phyloP scores from a whole-genome alignment of 2,888 invertebrate species.

The Hybos culiciformis region DNA sequence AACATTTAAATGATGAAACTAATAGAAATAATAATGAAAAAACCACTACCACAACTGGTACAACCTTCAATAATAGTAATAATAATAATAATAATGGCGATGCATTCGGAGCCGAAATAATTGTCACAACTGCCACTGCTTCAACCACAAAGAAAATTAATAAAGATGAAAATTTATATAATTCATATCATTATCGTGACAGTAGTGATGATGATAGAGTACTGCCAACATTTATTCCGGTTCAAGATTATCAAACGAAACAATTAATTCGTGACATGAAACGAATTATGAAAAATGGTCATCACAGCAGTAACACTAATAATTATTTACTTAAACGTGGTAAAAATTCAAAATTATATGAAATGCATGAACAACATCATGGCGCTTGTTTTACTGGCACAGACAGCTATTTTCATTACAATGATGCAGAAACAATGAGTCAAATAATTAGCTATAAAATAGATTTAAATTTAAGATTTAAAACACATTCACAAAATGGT shows the following conservation, averaged over 20 bases:
- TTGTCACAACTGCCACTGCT: constrained; percentile 26
- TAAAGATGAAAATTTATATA: constrained; percentile 29
- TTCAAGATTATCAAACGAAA: constrained; percentile 29
- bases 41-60: neutral
- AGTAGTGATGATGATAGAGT: constrained; percentile 21
- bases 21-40: constrained; percentile 20
- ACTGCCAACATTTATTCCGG: constrained; percentile 17
- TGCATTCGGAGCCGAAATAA: constrained; percentile 20
- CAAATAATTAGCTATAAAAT: constrained; percentile 71
- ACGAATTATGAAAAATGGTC: constrained; percentile 33
- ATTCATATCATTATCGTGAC: constrained; percentile 27
- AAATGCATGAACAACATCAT: constrained; percentile 18
- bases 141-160: too few species aligned
- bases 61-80: neutral
- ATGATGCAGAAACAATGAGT: constrained; percentile 73
- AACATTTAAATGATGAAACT: constrained; percentile 17
- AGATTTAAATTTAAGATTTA: constrained; percentile 78
- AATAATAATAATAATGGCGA: constrained; percentile 10
- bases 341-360: constrained; percentile 3
- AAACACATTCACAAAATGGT: constrained; percentile 55
- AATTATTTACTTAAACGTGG: neutral
- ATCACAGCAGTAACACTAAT: constrained; percentile 2
- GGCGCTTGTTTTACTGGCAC: constrained; percentile 68
- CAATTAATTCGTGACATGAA: constrained; percentile 33
- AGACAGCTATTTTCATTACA: constrained; percentile 77